Evolutionary conservation across 2,888 invertebrate genomes (phyloP), one percentile per base, ranked within the genome.

Genomic region (Erannis defoliaria): DNA sequence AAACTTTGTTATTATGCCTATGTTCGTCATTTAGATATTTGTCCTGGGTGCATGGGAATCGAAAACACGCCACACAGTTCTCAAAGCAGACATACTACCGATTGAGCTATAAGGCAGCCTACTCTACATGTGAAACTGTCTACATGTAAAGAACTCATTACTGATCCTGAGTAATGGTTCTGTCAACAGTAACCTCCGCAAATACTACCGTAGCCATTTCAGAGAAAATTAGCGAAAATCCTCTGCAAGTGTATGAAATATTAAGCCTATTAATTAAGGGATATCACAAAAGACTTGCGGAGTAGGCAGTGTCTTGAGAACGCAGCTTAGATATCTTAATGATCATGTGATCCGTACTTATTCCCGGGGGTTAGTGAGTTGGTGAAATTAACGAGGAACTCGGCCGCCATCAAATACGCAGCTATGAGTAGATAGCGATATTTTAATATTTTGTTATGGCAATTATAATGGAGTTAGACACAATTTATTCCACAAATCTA

Each of bases 191-290:
- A 82, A 84, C 84, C 81, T 77, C 73, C 72, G 67, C 67, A 77
- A 60, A 54, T 54, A 57, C 40, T 35, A 31, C 38, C 55, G 45
- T 43, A 55, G 57, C 58, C 42, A 55, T 61, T 61, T 46, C 18
- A 40, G 55, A 29, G 82, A 78, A 88, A 88, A 88, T 88, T 87
- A 83, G 80, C 77, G 82, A 80, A 81, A 84, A 82, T 85, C 84
- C 82, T 77, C 75, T 77, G 46, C 55, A 50, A 59, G 57, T 62
- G 53, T 64, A 69, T 66, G 64, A 65, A 67, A 63, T 65, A 69
- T 65, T 63, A 67, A 65, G 65, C 63, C 67, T 62, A 69, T 65
- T 62, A 57, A 69, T 69, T 65, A 64, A 53, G 57, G 18, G 33
- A 61, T 53, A 56, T 60, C 55, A 69, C 62, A 65, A 64, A 67